Base-by-base conservation (phyloP, 2,888 invertebrate genomes). In the Hemicrepidius hirtus region DNA sequence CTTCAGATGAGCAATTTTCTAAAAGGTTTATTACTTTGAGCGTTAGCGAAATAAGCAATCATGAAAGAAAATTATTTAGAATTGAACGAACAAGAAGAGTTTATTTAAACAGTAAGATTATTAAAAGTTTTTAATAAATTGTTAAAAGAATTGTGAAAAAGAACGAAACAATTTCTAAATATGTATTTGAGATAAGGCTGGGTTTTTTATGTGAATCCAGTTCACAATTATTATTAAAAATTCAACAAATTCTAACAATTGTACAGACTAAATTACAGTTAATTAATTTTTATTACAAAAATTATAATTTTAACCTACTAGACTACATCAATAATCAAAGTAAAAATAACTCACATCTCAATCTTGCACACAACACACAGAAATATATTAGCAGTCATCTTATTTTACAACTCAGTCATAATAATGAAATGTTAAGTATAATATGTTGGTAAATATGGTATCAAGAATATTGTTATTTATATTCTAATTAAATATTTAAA, bases 381-480 rank as follows among this genome's bases (percentile, higher is more conserved):
- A 32, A 32, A 32, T 32, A 6, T 9, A 32, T 32, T 9, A 32
- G 32, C 16, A 41, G 40, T 46, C 46, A 46, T 24, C 20, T 3
- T 20, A 21, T 50, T 24, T 10, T n/a, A n/a, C n/a, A 20, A 24
- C 13, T 50, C 24, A 50, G 20, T 21, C 24, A 50, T 50, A 24
- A 21, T 18, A 49, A 18, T 50, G 10, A 50, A 20, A 24, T 18
- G 50, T 50, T 50, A 50, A 50, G 50, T 50, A 24, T 50, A 50
- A 24, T 24, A 24, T 50, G 16, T n/a, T 20, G 37, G 69, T 69
- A 69, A 70, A 70, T 70, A 70, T 59, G 49, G 50, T 71, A 71
- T 71, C 71, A 71, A 71, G 71, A 71, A 71, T 71, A 71, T 62
- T 55, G 18, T 68, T 68, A 12, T 32, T 57, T 57, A 57, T 57